Percentiles rank a stretch among this genome's conserved stretches.
Conservation (phyloP, 2,113 vertebrate species). For the Vulpes vulpes region DNA sequence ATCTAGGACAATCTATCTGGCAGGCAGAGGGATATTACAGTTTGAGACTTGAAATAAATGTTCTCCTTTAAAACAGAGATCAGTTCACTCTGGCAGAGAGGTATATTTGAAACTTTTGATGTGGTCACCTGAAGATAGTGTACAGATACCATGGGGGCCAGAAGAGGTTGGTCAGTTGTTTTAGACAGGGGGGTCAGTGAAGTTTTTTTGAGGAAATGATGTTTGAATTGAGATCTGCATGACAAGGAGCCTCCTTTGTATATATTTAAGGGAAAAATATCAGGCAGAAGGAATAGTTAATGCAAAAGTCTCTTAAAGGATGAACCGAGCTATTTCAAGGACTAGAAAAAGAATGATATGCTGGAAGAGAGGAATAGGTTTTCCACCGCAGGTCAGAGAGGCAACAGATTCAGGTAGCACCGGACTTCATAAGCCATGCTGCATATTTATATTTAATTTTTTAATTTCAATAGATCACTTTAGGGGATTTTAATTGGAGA, state of each 20-base stretch:
- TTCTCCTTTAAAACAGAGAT: background rate
- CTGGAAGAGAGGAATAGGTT: background rate
- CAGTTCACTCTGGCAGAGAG: no score
- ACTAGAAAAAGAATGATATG: background rate
- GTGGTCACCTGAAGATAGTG: background rate
- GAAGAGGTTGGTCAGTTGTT: background rate
- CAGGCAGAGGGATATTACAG: background rate
- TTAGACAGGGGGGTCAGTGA: background rate
- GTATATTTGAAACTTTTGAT: rapidly evolving
- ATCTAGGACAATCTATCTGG: background rate
- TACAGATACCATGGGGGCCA: background rate
- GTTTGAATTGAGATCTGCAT: background rate
- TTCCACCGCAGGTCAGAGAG: background rate
- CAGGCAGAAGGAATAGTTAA: background rate
- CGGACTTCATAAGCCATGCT: background rate
- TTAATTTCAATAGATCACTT: background rate
- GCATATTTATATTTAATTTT: background rate
- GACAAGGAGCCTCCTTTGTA: background rate
- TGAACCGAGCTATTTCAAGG: background rate
- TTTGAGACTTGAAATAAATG: background rate
- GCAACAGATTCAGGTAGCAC: background rate
- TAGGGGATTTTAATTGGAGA: background rate
- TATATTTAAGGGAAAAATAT: background rate
- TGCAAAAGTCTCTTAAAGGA: background rate
- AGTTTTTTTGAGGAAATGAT: background rate